Conservation (phyloP, 2,888 invertebrate genomes). For the Sussaba pulchella region DNA sequence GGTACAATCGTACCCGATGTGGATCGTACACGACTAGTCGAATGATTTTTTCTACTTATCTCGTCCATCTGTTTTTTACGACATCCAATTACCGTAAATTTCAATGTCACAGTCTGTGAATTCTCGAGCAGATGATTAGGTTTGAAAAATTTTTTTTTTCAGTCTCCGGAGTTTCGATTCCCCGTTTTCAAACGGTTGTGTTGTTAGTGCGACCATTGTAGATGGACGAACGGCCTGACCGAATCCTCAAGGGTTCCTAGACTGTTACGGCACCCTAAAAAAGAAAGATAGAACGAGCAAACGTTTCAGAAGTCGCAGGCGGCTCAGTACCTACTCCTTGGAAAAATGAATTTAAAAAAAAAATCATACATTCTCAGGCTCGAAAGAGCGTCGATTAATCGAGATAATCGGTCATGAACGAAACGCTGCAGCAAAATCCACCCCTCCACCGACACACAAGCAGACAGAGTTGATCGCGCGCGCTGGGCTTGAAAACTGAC, state of each 20-base stretch:
- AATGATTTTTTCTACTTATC: slow-evolving; percentile 8
- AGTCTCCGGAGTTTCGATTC: neutral
- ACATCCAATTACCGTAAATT: slow-evolving; percentile 41
- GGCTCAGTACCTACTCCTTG: slow-evolving; percentile 36
- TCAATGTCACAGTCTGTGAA: slow-evolving; percentile 11
- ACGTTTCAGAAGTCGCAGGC: neutral
- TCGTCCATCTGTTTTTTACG: slow-evolving; percentile 18
- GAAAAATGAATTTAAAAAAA: neutral
- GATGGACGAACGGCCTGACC: neutral
- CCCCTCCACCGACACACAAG: slow-evolving; percentile 52
- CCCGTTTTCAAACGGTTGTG: too few relatives aligned
- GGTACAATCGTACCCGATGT: slow-evolving; percentile 4
- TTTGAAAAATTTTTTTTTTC: slow-evolving; percentile 40
- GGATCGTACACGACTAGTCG: slow-evolving; percentile 21
- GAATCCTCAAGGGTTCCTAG: too few relatives aligned
- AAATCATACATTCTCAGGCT: slow-evolving; percentile 29
- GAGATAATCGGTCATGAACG: slow-evolving; percentile 51
- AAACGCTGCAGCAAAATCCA: slow-evolving; percentile 57
- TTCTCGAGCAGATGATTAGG: slow-evolving; percentile 12
- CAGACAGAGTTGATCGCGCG: slow-evolving; percentile 68
- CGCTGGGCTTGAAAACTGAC: slow-evolving; percentile 71
- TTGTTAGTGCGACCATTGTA: too few relatives aligned
- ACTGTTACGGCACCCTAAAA: too few relatives aligned
- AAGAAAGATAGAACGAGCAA: neutral
- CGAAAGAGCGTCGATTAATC: slow-evolving; percentile 57